Conservation (phyloP, 1,140 invertebrate species). For the Apolygus lucorum region DNA sequence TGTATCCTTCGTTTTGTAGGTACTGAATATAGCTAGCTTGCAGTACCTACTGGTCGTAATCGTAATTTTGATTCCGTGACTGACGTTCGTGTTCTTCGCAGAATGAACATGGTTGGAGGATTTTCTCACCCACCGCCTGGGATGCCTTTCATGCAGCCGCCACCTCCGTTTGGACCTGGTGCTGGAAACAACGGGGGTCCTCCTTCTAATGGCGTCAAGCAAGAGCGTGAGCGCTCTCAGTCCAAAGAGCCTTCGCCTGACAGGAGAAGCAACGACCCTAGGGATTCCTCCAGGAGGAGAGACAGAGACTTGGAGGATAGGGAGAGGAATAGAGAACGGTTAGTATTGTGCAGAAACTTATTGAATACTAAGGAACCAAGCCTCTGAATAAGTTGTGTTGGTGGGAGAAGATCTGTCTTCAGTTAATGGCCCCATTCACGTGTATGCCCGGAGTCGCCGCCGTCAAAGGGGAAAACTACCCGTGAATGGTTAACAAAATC, state of each 20-base stretch:
- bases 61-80: not conserved
- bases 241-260: not conserved
- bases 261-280: not conserved
- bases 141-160: constrained; percentile 1
- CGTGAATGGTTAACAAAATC: too few species aligned
- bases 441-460: too few species aligned
- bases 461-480: too few species aligned
- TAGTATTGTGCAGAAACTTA: not conserved
- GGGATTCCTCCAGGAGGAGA: not conserved
- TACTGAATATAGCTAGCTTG: not conserved
- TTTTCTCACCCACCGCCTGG: not conserved
- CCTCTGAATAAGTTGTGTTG: too few species aligned
- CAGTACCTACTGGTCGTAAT: not conserved
- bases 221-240: not conserved
- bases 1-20: not conserved
- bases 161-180: not conserved
- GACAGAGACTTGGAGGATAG: not conserved
- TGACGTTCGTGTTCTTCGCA: not conserved
- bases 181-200: too few species aligned
- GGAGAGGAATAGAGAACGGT: not conserved
- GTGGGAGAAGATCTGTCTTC: too few species aligned
- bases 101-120: not conserved
- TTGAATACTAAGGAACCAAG: too few species aligned
- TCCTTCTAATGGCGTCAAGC: not conserved
- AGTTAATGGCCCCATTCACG: too few species aligned